Percentiles rank a stretch among this genome's conserved stretches.
These are phyloP conservation scores for Bruchidius siliquastri DNA, from an alignment of 2,888 invertebrate genomes.

Conservation along the genomic window DNA sequence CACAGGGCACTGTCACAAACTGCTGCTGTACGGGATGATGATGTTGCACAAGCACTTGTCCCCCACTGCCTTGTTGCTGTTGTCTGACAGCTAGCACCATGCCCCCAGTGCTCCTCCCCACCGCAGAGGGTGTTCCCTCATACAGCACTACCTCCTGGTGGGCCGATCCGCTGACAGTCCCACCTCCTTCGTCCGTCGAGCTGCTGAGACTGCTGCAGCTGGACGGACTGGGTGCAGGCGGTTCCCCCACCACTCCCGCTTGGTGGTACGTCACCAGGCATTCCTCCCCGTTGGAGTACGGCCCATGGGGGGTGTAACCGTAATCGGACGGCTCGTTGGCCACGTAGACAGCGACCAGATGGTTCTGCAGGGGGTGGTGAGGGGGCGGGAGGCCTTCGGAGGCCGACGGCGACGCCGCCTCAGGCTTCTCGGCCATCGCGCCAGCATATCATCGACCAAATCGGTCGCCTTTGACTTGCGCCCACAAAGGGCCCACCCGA, in stretches of 20 bases:
- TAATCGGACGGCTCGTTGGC: slow-evolving; percentile 55
- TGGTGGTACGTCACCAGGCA: slow-evolving; percentile 25
- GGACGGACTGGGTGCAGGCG: slow-evolving; percentile 43
- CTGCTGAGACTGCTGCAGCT: slow-evolving; percentile 52
- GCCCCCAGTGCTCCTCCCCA: slow-evolving; percentile 40
- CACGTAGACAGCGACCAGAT: slow-evolving; percentile 52
- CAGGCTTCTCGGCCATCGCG: slow-evolving; percentile 75
- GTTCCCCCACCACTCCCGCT: slow-evolving; percentile 43
- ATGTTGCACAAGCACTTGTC: slow-evolving; percentile 27
- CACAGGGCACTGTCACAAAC: slow-evolving; percentile 59
- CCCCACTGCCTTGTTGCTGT: slow-evolving; percentile 19
- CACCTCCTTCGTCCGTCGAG: slow-evolving; percentile 43
- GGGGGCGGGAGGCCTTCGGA: slow-evolving; percentile 44
- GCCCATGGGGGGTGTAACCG: slow-evolving; percentile 13
- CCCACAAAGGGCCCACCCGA: neutral
- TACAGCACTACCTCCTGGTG: slow-evolving; percentile 43
- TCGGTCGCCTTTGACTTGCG: slow-evolving; percentile 30
- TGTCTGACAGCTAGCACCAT: slow-evolving; percentile 41
- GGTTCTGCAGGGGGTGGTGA: neutral
- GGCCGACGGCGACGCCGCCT: slow-evolving; percentile 56
- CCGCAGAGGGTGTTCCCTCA: slow-evolving; percentile 43
- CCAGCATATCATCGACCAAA: slow-evolving; percentile 67
- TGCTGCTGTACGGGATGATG: slow-evolving; percentile 17
- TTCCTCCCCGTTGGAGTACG: slow-evolving; percentile 12
- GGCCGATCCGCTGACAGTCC: slow-evolving; percentile 31